Evolutionary conservation across 2,797 vertebrate species (phyloP).

Genomic region (Propithecus perrieri): DNA sequence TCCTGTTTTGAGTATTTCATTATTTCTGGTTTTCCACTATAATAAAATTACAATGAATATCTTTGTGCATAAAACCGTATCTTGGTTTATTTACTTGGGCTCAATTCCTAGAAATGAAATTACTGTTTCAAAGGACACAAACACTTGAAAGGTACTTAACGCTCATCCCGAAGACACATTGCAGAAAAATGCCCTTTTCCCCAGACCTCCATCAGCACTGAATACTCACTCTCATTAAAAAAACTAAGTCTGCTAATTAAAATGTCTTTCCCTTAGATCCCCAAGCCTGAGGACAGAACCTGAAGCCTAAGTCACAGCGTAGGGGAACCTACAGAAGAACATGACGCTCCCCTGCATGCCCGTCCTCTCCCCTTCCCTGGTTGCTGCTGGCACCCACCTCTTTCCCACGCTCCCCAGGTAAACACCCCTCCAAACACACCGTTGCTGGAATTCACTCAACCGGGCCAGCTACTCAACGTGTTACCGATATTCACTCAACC

Average conservation of each 20-base stretch:
- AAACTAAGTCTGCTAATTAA: not conserved
- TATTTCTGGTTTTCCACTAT: constrained; percentile 29
- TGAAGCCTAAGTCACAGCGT: not conserved
- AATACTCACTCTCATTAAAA: not conserved
- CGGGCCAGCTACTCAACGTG: not conserved
- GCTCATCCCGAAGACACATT: not conserved
- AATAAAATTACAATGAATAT: constrained; percentile 32
- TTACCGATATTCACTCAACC: not conserved
- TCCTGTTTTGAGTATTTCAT: not conserved
- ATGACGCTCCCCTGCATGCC: not conserved
- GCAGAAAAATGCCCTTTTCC: not conserved
- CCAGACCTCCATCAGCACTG: not conserved
- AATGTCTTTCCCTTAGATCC: not conserved
- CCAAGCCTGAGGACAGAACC: not conserved
- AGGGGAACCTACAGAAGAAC: not conserved
- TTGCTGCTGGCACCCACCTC: not conserved
- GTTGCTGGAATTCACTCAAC: not conserved
- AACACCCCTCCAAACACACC: not conserved
- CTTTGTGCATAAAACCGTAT: not conserved
- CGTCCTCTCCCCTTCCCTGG: not conserved
- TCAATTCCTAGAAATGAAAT: constrained; percentile 48
- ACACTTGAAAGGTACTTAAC: not conserved
- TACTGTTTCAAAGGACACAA: not conserved
- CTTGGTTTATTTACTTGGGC: constrained; percentile 4
- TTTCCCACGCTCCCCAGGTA: not conserved